Evolutionary conservation across 2,797 vertebrate genomes (phyloP).

Genomic region (Neopelma chrysocephalum): DNA sequence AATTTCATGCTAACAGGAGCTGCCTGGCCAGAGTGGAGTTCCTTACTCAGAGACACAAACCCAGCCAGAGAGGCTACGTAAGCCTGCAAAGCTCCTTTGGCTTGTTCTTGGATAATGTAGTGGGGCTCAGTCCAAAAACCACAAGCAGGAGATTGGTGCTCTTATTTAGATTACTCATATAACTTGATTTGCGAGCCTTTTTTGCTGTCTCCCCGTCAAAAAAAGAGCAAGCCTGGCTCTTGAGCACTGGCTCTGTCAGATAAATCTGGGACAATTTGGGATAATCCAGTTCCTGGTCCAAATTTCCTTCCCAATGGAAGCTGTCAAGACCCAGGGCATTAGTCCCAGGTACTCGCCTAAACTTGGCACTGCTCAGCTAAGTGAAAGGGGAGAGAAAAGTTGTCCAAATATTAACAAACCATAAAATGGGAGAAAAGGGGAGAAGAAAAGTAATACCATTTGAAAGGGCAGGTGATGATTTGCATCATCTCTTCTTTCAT

Average conservation of each 20-base stretch:
- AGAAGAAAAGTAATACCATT: neutral
- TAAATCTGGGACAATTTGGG: neutral
- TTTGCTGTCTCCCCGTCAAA: neutral
- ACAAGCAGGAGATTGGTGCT: conserved; percentile 1
- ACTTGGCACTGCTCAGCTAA: neutral
- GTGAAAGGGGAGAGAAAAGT: neutral
- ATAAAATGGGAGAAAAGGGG: neutral
- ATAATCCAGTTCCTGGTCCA: neutral
- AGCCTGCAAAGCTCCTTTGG: conserved; percentile 29
- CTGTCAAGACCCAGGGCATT: neutral
- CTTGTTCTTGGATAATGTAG: conserved; percentile 17
- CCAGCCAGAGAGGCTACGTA: conserved; percentile 36
- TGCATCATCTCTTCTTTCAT: neutral
- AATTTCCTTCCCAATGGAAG: neutral
- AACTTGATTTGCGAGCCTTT: neutral
- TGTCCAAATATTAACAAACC: neutral
- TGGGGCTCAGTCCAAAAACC: neutral
- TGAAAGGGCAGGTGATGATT: neutral
- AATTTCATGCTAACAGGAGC: neutral
- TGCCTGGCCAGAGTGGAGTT: conserved; percentile 11
- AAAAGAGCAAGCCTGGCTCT: neutral
- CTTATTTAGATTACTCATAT: conserved; percentile 17
- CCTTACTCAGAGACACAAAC: neutral
- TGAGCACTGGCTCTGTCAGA: neutral
- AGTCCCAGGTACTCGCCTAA: neutral